A percentile compares a stretch with the other conserved stretches of the same genome.
These are phyloP conservation scores for Stramonita haemastoma DNA, from an alignment of 2,888 invertebrate genomes.

Conservation along the genomic window DNA sequence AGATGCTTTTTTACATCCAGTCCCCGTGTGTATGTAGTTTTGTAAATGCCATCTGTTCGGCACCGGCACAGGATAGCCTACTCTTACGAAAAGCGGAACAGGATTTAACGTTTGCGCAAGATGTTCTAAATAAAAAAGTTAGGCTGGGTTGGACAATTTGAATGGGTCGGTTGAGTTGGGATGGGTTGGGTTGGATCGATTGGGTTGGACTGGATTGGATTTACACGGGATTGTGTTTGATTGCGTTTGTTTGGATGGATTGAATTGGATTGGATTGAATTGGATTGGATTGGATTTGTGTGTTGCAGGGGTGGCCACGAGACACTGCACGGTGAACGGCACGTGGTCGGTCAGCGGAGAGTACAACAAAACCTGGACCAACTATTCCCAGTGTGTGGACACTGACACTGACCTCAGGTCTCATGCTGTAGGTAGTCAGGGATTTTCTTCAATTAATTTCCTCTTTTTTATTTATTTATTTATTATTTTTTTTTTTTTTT, in stretches of 20 bases:
- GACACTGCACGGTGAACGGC: slow-evolving; percentile 46
- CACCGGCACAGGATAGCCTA: too few species aligned
- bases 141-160: too few species aligned
- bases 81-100: too few species aligned
- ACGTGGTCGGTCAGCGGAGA: slow-evolving; percentile 47
- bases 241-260: not conserved
- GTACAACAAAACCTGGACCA: slow-evolving; percentile 44
- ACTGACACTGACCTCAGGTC: slow-evolving; percentile 39
- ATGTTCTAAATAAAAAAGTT: too few species aligned
- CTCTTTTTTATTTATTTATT: not conserved
- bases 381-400: slow-evolving; percentile 44
- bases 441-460: not conserved
- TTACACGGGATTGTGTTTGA: not conserved
- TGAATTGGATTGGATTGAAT: not conserved
- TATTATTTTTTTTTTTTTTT: not conserved
- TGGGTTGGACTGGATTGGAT: not conserved
- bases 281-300: not conserved
- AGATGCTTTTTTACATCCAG: too few species aligned
- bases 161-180: too few species aligned
- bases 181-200: too few species aligned
- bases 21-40: too few species aligned
- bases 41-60: too few species aligned
- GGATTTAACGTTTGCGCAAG: too few species aligned
- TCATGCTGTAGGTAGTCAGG: slow-evolving; percentile 39
- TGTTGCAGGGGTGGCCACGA: slow-evolving; percentile 38